A percentile compares a stretch with the other conserved stretches of the same genome.
These are phyloP conservation scores for Lycorma delicatula DNA, from an alignment of 1,140 invertebrate species.

Conservation along the genomic window DNA sequence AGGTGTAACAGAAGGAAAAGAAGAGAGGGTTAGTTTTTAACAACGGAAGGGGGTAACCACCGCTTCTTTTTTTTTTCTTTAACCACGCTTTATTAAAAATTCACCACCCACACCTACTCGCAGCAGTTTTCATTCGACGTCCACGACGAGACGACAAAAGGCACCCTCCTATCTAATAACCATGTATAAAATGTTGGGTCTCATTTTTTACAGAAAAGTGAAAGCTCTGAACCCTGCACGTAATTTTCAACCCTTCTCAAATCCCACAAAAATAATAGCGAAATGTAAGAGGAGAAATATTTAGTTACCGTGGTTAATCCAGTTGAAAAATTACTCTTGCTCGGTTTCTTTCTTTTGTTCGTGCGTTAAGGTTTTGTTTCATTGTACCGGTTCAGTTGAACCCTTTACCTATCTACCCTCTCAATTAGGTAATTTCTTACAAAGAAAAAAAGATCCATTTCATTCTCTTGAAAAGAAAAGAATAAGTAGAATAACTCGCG, in stretches of 20 bases:
- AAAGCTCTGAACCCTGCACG: background rate
- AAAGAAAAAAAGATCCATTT: too few relatives aligned
- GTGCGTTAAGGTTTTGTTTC: too few relatives aligned
- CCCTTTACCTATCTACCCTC: too few relatives aligned
- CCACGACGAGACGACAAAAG: too few relatives aligned
- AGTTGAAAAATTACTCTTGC: constrained; percentile 2
- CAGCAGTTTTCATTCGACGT: background rate
- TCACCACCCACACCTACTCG: background rate
- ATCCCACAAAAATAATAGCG: constrained; percentile 3
- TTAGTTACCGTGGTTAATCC: constrained; percentile 4
- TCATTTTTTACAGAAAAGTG: constrained; percentile 4
- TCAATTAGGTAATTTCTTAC: too few relatives aligned
- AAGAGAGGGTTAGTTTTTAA: too few relatives aligned
- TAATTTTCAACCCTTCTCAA: constrained; percentile 4
- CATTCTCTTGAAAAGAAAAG: too few relatives aligned
- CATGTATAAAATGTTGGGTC: background rate
- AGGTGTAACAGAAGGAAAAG: too few relatives aligned
- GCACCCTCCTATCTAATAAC: background rate
- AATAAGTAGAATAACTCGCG: too few relatives aligned
- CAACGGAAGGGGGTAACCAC: too few relatives aligned
- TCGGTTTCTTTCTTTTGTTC: too few relatives aligned
- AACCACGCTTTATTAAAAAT: constrained; percentile 3
- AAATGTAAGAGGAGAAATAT: constrained; percentile 2
- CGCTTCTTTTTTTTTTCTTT: background rate
- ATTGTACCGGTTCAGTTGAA: too few relatives aligned